Evolutionary conservation across 2,113 vertebrate genomes (phyloP).

Genomic region (Daubentonia madagascariensis): DNA sequence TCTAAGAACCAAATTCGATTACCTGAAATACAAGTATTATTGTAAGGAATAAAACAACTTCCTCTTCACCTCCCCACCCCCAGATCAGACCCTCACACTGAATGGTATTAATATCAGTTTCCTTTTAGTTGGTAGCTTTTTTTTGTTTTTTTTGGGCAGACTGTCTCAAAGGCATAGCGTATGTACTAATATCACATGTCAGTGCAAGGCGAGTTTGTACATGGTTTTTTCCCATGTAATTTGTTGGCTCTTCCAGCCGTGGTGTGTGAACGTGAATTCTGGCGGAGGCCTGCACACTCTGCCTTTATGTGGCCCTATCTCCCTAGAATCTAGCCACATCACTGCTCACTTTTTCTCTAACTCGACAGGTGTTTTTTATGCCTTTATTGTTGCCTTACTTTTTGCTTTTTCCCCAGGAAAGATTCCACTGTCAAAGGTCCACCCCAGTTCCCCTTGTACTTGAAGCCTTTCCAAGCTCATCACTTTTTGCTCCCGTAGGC

Average conservation of each 20-base stretch:
- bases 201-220: neutral
- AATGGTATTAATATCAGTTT: neutral
- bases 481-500: neutral
- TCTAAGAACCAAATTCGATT: slow-evolving; percentile 51
- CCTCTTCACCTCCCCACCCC: neutral
- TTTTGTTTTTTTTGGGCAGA: neutral
- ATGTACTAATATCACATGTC: neutral
- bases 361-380: no score
- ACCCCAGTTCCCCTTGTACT: rapidly evolving
- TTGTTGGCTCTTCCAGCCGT: neutral
- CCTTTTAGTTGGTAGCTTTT: slow-evolving; percentile 17
- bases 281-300: rapidly evolving
- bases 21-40: slow-evolving; percentile 41
- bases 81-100: neutral
- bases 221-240: neutral
- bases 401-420: neutral
- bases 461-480: no score
- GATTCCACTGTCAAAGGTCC: neutral
- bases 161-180: slow-evolving; percentile 11
- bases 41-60: neutral
- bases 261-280: neutral
- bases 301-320: rapidly evolving
- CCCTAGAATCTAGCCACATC: neutral
- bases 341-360: neutral
- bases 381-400: neutral